phyloP scores from a whole-genome alignment of 2,888 invertebrate species.

The Serrognathus titanus region DNA sequence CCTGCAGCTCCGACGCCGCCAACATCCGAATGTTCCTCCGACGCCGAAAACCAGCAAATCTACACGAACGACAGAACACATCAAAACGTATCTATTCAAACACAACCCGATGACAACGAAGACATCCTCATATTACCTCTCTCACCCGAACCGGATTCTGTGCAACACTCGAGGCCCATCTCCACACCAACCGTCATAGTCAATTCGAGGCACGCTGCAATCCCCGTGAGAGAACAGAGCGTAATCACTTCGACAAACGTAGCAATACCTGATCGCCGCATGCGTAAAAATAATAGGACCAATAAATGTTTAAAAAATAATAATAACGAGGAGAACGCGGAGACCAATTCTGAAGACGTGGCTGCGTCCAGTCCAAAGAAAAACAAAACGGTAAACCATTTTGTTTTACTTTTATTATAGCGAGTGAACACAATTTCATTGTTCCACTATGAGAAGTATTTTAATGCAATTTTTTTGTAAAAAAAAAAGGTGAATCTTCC shows the following conservation, averaged over 20 bases:
- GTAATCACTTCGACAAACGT: constrained; percentile 31
- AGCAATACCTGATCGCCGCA: constrained; percentile 39
- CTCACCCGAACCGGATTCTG: constrained; percentile 43
- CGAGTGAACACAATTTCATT: no score
- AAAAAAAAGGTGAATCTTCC: no score
- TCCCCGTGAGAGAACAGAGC: constrained; percentile 28
- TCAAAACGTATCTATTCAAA: constrained; percentile 18
- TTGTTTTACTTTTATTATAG: neutral
- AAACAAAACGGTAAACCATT: constrained; percentile 34
- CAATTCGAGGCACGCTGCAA: constrained; percentile 37
- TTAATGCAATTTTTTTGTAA: no score
- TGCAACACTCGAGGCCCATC: constrained; percentile 21
- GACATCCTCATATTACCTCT: constrained; percentile 53
- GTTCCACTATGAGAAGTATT: no score
- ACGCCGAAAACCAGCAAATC: constrained; percentile 60
- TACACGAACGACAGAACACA: constrained; percentile 18
- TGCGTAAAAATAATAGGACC: constrained; percentile 35
- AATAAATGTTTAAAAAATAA: constrained; percentile 34
- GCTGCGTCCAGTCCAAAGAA: constrained; percentile 22
- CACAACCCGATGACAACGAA: constrained; percentile 25
- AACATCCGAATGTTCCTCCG: constrained; percentile 70
- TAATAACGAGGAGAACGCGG: constrained; percentile 31
- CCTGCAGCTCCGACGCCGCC: constrained; percentile 60
- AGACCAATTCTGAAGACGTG: constrained; percentile 27
- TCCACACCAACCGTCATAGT: constrained; percentile 51